A percentile compares a stretch with the other conserved stretches of the same genome.
Evolutionary conservation across 2,888 invertebrate genomes (phyloP).

Genomic region (Caenorhabditis sp.): DNA sequence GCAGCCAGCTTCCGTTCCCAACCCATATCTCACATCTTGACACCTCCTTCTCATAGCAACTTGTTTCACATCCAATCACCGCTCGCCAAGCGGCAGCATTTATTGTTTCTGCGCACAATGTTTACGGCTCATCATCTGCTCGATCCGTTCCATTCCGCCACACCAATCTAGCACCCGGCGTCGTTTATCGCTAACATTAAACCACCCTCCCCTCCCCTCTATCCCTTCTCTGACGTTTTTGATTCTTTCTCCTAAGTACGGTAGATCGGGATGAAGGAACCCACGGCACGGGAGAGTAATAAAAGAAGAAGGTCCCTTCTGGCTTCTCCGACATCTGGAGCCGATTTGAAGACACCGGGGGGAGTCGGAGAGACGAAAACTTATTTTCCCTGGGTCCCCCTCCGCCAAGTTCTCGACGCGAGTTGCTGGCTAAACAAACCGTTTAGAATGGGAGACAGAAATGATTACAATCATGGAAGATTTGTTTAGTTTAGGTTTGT

Average conservation of each 20-base stretch:
- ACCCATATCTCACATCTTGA: conserved; percentile 14
- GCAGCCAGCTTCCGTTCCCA: conserved; percentile 29
- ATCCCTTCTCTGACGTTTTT: background rate
- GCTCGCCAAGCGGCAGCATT: conserved; percentile 17
- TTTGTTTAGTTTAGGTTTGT: too few species aligned
- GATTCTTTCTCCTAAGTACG: conserved; percentile 14
- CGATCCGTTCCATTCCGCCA: conserved; percentile 3
- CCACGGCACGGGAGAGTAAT: conserved; percentile 6
- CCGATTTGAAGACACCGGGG: conserved; percentile 24
- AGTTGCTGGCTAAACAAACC: conserved; percentile 42
- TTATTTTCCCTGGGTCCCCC: conserved; percentile 24
- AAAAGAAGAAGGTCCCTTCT: conserved; percentile 27
- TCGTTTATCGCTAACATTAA: conserved; percentile 52
- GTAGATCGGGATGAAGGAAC: conserved; percentile 34
- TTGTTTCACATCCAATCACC: conserved; percentile 36
- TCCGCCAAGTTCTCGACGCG: conserved; percentile 2
- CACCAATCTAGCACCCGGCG: background rate
- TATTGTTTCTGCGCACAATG: conserved; percentile 44
- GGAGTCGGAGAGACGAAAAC: conserved; percentile 24
- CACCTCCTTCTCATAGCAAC: conserved; percentile 35
- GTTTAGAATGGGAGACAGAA: too few species aligned
- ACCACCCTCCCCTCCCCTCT: too few species aligned
- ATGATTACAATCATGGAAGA: too few species aligned
- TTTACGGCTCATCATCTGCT: conserved; percentile 55
- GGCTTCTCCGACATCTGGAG: conserved; percentile 45